These are phyloP conservation scores for Pelodytes ibericus DNA, from an alignment of 2,797 vertebrate species.

Conservation along the genomic window DNA sequence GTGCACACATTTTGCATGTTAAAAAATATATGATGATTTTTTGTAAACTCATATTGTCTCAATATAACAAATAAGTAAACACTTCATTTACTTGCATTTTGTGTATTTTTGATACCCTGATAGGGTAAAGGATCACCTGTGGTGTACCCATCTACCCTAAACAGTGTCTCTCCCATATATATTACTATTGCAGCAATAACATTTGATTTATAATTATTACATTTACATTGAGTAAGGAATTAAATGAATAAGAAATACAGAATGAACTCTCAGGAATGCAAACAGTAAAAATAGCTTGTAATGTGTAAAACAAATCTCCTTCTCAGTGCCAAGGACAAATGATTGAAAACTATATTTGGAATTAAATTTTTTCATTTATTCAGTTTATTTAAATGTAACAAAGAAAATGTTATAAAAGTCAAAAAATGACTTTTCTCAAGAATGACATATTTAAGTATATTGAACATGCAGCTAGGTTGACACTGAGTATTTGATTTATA, in stretches of 20 bases:
- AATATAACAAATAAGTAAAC: no score
- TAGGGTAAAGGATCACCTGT: no score
- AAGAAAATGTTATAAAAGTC: conserved; percentile 16
- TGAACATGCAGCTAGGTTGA: no score
- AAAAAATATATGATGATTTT: no score
- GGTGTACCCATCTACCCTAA: no score
- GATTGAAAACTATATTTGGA: conserved; percentile 22
- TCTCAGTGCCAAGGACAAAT: neutral
- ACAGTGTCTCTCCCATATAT: no score
- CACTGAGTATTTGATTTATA: no score
- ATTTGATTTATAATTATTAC: conserved; percentile 18
- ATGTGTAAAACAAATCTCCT: neutral
- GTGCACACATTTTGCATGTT: no score
- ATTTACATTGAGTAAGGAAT: conserved; percentile 17
- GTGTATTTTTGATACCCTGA: no score
- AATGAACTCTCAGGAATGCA: conserved; percentile 42
- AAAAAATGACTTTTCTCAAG: conserved; percentile 15
- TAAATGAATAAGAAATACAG: conserved; percentile 40
- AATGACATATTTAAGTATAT: neutral
- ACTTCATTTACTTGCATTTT: no score
- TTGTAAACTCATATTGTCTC: no score
- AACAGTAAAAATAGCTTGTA: conserved; percentile 23
- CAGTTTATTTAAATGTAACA: conserved; percentile 29
- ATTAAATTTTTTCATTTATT: conserved; percentile 33
- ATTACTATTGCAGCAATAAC: no score